Conservation (phyloP, 2,888 invertebrate genomes). For the Chorisops tibialis region DNA sequence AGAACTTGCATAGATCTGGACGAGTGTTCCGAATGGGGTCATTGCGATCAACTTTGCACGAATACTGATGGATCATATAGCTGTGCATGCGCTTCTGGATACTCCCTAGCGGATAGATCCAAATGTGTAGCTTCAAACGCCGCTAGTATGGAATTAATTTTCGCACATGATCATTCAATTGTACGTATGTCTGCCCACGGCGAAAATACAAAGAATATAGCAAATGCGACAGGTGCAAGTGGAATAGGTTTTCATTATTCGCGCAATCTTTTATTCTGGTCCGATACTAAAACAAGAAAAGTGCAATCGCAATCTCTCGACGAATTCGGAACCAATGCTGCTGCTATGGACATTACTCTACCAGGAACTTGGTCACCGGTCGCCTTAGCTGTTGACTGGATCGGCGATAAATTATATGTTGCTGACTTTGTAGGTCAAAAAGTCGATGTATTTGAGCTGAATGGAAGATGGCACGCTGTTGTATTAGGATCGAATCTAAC, state of each 20-base stretch:
- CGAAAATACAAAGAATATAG: conserved; percentile 60
- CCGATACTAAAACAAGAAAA: conserved; percentile 82
- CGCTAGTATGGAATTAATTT: conserved; percentile 60
- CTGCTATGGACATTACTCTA: conserved; percentile 63
- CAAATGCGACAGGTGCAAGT: conserved; percentile 80
- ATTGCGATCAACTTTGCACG: conserved; percentile 90
- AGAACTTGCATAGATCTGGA: conserved; percentile 86
- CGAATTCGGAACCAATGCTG: conserved; percentile 52
- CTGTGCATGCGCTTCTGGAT: conserved; percentile 81
- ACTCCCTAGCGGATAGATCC: conserved; percentile 60
- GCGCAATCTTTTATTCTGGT: conserved; percentile 80
- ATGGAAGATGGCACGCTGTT: conserved; percentile 83
- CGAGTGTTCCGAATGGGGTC: conserved; percentile 90
- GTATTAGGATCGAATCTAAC: conserved; percentile 88
- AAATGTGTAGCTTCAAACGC: conserved; percentile 64
- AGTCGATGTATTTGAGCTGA: conserved; percentile 89
- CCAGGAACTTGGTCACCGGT: conserved; percentile 88
- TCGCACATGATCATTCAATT: conserved; percentile 69
- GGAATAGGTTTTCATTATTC: conserved; percentile 82
- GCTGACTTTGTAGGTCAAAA: conserved; percentile 90
- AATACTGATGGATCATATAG: conserved; percentile 82
- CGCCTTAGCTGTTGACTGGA: conserved; percentile 93
- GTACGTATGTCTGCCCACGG: conserved; percentile 69
- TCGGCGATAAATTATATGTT: conserved; percentile 93
- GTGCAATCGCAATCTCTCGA: conserved; percentile 57